These are phyloP conservation scores for Pemphredon lugubris DNA, from an alignment of 2,888 invertebrate genomes.

Conservation along the genomic window DNA sequence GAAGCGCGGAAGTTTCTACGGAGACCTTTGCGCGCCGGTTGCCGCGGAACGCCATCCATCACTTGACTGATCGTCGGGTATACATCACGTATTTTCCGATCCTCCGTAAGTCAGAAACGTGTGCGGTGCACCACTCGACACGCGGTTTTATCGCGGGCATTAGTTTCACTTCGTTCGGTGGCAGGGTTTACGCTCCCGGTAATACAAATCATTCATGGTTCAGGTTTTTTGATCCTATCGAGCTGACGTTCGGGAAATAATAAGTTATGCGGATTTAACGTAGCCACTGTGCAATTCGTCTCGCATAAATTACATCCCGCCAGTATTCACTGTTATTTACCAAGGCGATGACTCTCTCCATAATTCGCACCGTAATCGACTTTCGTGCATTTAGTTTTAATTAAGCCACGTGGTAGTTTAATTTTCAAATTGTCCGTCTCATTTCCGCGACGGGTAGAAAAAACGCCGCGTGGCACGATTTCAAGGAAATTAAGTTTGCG, in stretches of 20 bases:
- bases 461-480: no score
- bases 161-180: constrained; percentile 22
- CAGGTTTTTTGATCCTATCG: background rate
- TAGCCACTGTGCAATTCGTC: no score
- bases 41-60: constrained; percentile 56
- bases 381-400: no score
- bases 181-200: constrained; percentile 11
- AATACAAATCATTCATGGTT: constrained; percentile 19
- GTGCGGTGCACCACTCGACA: constrained; percentile 43
- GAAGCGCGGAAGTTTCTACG: constrained; percentile 39
- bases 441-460: no score
- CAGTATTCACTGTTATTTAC: no score
- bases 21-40: constrained; percentile 31
- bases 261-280: no score
- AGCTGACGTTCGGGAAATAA: background rate
- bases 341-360: no score
- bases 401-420: no score
- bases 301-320: no score
- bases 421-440: no score
- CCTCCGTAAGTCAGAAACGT: constrained; percentile 39
- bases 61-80: constrained; percentile 53
- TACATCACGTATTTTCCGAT: constrained; percentile 63
- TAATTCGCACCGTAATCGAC: no score
- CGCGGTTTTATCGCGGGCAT: constrained; percentile 54
- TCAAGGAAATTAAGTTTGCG: no score